These are phyloP conservation scores for Mythimna impura DNA, from an alignment of 2,888 invertebrate genomes.

Conservation along the genomic window DNA sequence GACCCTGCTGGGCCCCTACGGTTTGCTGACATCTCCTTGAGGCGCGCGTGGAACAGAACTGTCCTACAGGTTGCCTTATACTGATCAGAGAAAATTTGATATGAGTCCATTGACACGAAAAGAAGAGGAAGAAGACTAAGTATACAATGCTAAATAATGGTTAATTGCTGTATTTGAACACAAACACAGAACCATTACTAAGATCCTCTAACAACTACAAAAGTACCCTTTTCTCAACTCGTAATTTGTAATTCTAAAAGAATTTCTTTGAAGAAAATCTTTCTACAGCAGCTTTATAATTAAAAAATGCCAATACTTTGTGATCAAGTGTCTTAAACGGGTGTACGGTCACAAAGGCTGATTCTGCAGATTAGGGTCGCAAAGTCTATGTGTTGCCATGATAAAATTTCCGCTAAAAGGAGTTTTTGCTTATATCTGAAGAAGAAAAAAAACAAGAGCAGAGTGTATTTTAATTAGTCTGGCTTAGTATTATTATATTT, in stretches of 20 bases:
- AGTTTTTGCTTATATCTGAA: too few species aligned
- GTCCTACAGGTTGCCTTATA: too few species aligned
- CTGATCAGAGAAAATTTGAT: too few species aligned
- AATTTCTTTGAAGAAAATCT: slow-evolving; percentile 16
- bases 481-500: too few species aligned
- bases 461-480: too few species aligned
- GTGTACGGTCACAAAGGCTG: not conserved
- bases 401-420: not conserved
- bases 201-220: not conserved
- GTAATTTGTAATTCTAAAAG: slow-evolving; percentile 16
- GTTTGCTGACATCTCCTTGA: too few species aligned
- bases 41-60: too few species aligned
- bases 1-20: too few species aligned
- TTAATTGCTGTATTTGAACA: not conserved
- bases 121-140: too few species aligned
- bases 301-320: slow-evolving; percentile 55
- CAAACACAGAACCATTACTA: not conserved
- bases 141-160: too few species aligned
- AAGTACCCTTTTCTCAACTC: slow-evolving; percentile 6
- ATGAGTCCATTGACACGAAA: too few species aligned
- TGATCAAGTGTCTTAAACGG: slow-evolving; percentile 37
- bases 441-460: too few species aligned
- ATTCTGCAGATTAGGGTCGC: not conserved
- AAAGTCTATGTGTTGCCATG: not conserved
- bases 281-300: slow-evolving; percentile 43